Percentiles rank a stretch among this genome's conserved stretches.
phyloP scores from a whole-genome alignment of 2,113 vertebrate species.

The Heterochromis multidens region DNA sequence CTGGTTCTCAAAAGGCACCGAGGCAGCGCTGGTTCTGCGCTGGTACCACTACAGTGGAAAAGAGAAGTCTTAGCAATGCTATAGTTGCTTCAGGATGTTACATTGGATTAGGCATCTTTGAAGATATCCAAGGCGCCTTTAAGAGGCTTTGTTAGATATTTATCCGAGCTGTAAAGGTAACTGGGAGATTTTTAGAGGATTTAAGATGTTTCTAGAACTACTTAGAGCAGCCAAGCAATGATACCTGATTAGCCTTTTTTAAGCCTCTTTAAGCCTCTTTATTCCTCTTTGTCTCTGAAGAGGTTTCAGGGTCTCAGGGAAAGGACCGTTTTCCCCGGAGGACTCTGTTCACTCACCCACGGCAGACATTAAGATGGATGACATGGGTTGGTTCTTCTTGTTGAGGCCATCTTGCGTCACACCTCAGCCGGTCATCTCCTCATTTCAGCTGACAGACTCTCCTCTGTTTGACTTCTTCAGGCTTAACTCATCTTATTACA shows the following conservation, averaged over 20 bases:
- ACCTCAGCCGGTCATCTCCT: not conserved
- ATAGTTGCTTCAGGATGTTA: not conserved
- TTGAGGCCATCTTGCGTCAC: not conserved
- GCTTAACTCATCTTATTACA: not conserved
- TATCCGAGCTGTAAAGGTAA: not conserved
- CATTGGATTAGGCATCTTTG: not conserved
- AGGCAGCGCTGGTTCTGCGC: too few relatives aligned
- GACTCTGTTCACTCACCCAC: not conserved
- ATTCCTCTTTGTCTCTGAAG: not conserved
- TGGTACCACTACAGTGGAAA: not conserved
- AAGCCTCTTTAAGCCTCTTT: not conserved
- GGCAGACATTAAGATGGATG: not conserved
- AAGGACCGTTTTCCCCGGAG: not conserved
- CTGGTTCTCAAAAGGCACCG: not conserved
- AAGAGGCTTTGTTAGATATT: not conserved
- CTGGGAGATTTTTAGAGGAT: not conserved
- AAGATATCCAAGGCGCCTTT: not conserved
- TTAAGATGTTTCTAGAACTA: not conserved
- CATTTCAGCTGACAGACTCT: not conserved
- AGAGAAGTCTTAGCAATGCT: not conserved
- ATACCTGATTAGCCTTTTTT: not conserved
- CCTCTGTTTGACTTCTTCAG: slow-evolving; percentile 1
- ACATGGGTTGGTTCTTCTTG: not conserved
- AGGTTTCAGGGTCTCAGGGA: not conserved
- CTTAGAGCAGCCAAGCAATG: not conserved